A percentile compares a stretch with the other conserved stretches of the same genome.
phyloP scores from a whole-genome alignment of 2,113 vertebrate genomes.

The Pardalotus punctatus region DNA sequence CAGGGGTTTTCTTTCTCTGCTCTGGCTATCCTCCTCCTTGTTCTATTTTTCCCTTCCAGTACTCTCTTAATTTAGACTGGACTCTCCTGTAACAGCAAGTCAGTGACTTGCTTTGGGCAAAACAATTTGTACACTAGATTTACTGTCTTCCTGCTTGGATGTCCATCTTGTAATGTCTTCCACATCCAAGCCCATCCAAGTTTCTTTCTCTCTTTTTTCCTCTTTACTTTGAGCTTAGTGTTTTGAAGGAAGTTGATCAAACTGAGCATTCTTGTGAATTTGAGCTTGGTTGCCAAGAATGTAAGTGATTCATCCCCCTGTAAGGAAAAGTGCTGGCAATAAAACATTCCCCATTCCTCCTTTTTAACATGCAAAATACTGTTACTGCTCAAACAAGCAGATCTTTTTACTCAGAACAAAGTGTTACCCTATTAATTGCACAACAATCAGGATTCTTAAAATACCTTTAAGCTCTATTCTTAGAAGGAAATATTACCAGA shows the following conservation, averaged over 20 bases:
- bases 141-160: constrained; percentile 39
- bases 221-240: constrained; percentile 18
- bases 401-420: constrained; percentile 40
- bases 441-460: constrained; percentile 50
- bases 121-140: constrained; percentile 12
- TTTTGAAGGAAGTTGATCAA: constrained; percentile 66
- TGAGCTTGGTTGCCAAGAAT: constrained; percentile 62
- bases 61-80: constrained; percentile 21
- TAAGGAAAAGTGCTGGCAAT: constrained; percentile 50
- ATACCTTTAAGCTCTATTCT: constrained; percentile 39
- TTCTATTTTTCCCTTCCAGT: background rate
- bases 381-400: constrained; percentile 42
- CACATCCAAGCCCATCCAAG: background rate
- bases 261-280: constrained; percentile 63
- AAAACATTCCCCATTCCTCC: background rate
- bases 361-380: constrained; percentile 51
- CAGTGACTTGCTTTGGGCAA: background rate
- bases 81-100: background rate
- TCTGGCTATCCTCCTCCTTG: background rate
- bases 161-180: constrained; percentile 38
- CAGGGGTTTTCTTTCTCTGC: constrained; percentile 15
- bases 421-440: constrained; percentile 30
- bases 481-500: constrained; percentile 33
- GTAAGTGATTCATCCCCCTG: constrained; percentile 60
- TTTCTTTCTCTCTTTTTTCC: constrained; percentile 1